Percentiles rank a stretch among this genome's conserved stretches.
These are phyloP conservation scores for Syngnathus scovelli DNA, from an alignment of 2,113 vertebrate genomes.

Conservation along the genomic window DNA sequence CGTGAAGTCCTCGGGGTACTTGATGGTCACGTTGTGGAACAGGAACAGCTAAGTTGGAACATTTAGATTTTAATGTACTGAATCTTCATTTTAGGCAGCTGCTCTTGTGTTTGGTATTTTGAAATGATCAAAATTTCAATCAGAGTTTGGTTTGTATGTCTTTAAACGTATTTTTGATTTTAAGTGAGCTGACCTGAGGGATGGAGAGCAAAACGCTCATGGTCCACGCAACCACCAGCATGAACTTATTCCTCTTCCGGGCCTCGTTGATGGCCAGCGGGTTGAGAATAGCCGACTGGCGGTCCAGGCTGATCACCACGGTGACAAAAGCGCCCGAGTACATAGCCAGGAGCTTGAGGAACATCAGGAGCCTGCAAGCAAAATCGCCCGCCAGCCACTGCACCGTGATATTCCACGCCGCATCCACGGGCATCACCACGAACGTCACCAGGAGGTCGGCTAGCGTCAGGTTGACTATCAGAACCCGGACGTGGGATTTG, in stretches of 20 bases:
- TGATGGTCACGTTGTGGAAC: conserved; percentile 71
- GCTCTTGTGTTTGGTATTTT: neutral
- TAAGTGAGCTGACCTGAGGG: conserved; percentile 72
- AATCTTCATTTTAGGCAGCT: neutral
- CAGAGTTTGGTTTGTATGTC: too few relatives aligned
- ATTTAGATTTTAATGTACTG: neutral
- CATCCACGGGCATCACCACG: conserved; percentile 78
- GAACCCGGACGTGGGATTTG: conserved; percentile 70
- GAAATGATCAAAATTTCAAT: too few relatives aligned
- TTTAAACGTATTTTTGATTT: neutral
- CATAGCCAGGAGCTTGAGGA: conserved; percentile 83
- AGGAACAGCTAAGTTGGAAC: conserved; percentile 61
- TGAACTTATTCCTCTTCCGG: conserved; percentile 69
- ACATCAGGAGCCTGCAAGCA: conserved; percentile 77
- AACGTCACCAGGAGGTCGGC: conserved; percentile 78
- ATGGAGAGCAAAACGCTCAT: conserved; percentile 71
- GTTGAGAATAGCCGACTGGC: conserved; percentile 72
- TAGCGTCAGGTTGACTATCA: conserved; percentile 73
- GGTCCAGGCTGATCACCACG: conserved; percentile 82
- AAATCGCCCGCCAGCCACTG: conserved; percentile 78
- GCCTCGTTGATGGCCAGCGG: conserved; percentile 73
- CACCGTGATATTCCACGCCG: conserved; percentile 77
- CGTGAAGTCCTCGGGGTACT: conserved; percentile 65
- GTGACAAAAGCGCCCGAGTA: conserved; percentile 76
- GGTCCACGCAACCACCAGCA: conserved; percentile 74